Conservation (phyloP, 2,113 vertebrate species). For the Bothrops jararaca region DNA sequence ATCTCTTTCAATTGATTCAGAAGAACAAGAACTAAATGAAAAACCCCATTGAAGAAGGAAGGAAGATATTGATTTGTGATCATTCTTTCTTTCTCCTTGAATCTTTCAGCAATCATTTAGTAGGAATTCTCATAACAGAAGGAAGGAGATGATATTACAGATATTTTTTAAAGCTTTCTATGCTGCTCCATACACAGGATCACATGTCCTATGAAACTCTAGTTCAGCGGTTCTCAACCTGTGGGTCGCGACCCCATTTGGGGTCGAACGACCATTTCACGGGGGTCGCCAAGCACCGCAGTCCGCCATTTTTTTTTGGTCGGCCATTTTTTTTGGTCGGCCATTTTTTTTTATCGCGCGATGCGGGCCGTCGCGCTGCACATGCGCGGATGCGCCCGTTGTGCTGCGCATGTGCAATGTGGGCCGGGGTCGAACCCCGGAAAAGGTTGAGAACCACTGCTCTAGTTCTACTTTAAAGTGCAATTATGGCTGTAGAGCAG, state of each 20-base stretch:
- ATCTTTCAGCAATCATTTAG: not conserved
- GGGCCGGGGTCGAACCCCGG: too few relatives aligned
- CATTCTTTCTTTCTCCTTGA: not conserved
- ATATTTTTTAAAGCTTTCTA: not conserved
- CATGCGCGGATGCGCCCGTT: too few relatives aligned
- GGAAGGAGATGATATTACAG: not conserved
- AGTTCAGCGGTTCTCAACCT: too few relatives aligned
- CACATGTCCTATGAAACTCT: not conserved
- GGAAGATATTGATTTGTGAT: not conserved
- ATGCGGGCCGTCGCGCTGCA: too few relatives aligned
- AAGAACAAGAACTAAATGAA: not conserved
- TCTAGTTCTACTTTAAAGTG: not conserved
- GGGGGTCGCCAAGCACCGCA: too few relatives aligned
- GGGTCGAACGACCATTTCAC: too few relatives aligned
- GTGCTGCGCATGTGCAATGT: too few relatives aligned
- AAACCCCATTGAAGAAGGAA: not conserved
- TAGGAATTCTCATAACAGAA: not conserved
- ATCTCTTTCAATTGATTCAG: not conserved
- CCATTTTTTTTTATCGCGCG: too few relatives aligned
- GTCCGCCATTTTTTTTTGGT: too few relatives aligned
- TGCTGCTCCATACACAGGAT: not conserved
- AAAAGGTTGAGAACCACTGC: too few relatives aligned
- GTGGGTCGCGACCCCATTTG: too few relatives aligned
- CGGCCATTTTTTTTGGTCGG: too few relatives aligned
- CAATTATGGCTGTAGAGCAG: not conserved